Base-by-base conservation (phyloP, 1,140 invertebrate species). In the Mya arenaria region DNA sequence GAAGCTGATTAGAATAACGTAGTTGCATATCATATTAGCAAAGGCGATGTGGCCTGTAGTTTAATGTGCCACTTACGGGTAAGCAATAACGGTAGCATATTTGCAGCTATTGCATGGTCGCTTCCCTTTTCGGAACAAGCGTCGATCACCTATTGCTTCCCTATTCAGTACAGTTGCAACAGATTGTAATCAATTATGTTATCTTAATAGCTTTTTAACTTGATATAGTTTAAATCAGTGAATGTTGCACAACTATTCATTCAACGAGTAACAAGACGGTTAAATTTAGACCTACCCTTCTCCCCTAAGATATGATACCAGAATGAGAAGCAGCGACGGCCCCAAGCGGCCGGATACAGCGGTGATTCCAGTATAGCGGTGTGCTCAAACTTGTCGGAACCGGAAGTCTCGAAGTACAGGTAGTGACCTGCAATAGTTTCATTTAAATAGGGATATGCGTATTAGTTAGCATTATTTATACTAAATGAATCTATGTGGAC, bases 341-440 rank as follows among this genome's bases (percentile, higher is more conserved):
- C 71, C 17, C 25, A 68, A 2, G 37, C 23, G 8, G 52, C 25
- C 5, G 77, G 23, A 41, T 80, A 80, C 13, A 80, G 15, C 8
- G 77, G 77, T 17, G 77, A 80, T 36, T 58, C 6, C 5, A 80
- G 55, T 3, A 69, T 41, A n/a, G 77, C 77, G 15, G 30, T 44
- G 63, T 80, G 36, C 5, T 32, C 30, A 25, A 30, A 23, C n/a
- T 56, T 48, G n/a, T 65, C 58, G 19, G 77, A 66, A 58, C 65
- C 71, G 15, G 77, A 80, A 5, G 66, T 44, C 34, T 80, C 77
- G 48, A 80, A 80, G 25, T 60, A 80, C 77, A 80, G 58, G 48
- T 80, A 80, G 34, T 80, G 66, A 41, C 77, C 77, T 80, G 66
- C 0, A 23, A 25, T 19, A 13, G 28, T 15, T 8, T 60, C 15